phyloP scores from a whole-genome alignment of 2,888 invertebrate genomes.

The Plagodis pulveraria region DNA sequence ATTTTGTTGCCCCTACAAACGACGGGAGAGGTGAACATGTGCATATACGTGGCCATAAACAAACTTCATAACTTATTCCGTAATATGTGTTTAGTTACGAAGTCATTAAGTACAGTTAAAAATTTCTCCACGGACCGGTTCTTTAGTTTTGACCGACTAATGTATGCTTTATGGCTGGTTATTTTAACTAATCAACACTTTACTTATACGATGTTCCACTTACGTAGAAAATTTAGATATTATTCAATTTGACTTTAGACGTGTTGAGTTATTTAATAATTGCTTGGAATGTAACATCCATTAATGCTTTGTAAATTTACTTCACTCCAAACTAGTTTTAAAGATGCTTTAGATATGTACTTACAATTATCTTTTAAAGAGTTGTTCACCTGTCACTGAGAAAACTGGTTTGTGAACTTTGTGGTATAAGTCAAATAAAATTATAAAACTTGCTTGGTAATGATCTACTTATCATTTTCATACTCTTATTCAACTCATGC shows the following conservation, averaged over 20 bases:
- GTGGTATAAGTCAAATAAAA: too few species aligned
- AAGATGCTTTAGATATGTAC: background rate
- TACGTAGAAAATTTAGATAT: slow-evolving; percentile 23
- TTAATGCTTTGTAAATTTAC: slow-evolving; percentile 6
- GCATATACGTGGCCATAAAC: slow-evolving; percentile 22
- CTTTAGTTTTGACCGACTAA: slow-evolving; percentile 69
- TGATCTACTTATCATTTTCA: too few species aligned
- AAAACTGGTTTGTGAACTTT: too few species aligned
- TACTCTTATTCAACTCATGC: too few species aligned
- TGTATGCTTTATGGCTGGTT: slow-evolving; percentile 66
- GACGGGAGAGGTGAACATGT: slow-evolving; percentile 6
- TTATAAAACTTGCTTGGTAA: too few species aligned
- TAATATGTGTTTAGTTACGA: slow-evolving; percentile 72
- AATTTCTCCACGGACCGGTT: slow-evolving; percentile 79
- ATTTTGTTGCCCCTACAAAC: slow-evolving; percentile 1
- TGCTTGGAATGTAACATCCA: slow-evolving; percentile 17
- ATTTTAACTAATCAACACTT: slow-evolving; percentile 40
- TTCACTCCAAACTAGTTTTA: background rate
- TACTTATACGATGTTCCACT: slow-evolving; percentile 32
- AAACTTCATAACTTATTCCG: slow-evolving; percentile 47
- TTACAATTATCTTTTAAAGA: too few species aligned
- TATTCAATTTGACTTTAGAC: slow-evolving; percentile 21
- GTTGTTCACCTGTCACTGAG: too few species aligned
- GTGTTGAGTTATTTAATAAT: slow-evolving; percentile 25
- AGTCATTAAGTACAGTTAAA: slow-evolving; percentile 80